Evolutionary conservation across 2,888 invertebrate species (phyloP).

Genomic region (Gandaritis pyraliata): DNA sequence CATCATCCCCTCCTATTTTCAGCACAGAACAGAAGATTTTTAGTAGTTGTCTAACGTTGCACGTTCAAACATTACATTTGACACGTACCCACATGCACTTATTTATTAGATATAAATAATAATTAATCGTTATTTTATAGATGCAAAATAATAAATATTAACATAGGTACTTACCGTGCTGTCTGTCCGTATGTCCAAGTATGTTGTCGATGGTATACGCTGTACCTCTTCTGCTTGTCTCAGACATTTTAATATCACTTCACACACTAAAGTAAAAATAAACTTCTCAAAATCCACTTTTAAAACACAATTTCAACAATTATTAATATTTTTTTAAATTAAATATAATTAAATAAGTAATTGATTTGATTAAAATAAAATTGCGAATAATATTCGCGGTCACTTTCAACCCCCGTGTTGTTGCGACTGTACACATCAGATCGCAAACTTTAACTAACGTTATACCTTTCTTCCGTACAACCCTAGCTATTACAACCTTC

Average conservation of each 20-base stretch:
- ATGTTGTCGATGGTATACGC: conserved; percentile 78
- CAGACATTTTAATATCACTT: conserved; percentile 48
- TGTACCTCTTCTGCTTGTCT: conserved; percentile 65
- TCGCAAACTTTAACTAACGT: conserved; percentile 56
- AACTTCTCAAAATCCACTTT: conserved; percentile 17
- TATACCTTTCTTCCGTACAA: conserved; percentile 50
- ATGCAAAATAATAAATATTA: too few species aligned
- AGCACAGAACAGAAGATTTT: too few species aligned
- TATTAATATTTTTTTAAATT: not conserved
- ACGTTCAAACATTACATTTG: too few species aligned
- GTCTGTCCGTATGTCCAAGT: conserved; percentile 66
- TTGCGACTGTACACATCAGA: conserved; percentile 43
- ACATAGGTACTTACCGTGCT: conserved; percentile 55
- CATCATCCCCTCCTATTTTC: too few species aligned
- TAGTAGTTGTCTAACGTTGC: too few species aligned
- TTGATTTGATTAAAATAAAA: conserved; percentile 3
- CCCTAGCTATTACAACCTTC: conserved; percentile 45
- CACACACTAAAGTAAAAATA: conserved; percentile 21
- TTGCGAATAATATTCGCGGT: conserved; percentile 11
- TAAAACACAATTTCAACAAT: conserved; percentile 1
- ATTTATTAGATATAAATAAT: too few species aligned
- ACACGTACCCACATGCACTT: too few species aligned
- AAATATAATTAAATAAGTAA: conserved; percentile 2
- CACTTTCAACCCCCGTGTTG: conserved; percentile 18
- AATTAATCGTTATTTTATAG: too few species aligned